Evolutionary conservation across 2,797 vertebrate genomes (phyloP).

Genomic region (Gallinago nigripennis): DNA sequence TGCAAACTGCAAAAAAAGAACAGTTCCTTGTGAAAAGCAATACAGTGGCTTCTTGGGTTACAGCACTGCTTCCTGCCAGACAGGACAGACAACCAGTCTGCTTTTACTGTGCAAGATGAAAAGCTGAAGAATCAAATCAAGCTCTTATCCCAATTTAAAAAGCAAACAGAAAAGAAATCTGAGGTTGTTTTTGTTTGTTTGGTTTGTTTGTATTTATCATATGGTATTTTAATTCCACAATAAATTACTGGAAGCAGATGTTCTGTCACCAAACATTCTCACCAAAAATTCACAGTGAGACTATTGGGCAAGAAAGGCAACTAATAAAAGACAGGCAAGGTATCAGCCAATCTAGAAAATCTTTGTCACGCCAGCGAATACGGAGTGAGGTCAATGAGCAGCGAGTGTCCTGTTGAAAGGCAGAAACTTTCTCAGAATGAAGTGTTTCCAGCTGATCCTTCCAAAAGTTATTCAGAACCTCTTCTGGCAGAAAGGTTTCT

Average conservation of each 20-base stretch:
- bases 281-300: background rate
- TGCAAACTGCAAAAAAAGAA: background rate
- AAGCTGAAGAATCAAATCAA: background rate
- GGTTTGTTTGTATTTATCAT: background rate
- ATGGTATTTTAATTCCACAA: background rate
- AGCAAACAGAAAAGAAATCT: background rate
- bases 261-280: background rate
- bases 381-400: background rate
- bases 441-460: background rate
- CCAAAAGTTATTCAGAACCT: background rate
- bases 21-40: background rate
- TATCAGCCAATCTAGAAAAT: background rate
- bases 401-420: background rate
- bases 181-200: background rate
- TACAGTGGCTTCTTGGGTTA: background rate
- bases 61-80: background rate
- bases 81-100: background rate
- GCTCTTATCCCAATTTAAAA: background rate
- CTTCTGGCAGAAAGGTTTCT: background rate
- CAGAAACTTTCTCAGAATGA: background rate
- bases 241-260: background rate
- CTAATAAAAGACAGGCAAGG: background rate
- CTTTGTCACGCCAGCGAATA: accelerated
- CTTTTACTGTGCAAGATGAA: background rate
- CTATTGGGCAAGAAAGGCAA: background rate